Evolutionary conservation across 2,113 vertebrate species (phyloP).

Genomic region (Stegastes partitus): DNA sequence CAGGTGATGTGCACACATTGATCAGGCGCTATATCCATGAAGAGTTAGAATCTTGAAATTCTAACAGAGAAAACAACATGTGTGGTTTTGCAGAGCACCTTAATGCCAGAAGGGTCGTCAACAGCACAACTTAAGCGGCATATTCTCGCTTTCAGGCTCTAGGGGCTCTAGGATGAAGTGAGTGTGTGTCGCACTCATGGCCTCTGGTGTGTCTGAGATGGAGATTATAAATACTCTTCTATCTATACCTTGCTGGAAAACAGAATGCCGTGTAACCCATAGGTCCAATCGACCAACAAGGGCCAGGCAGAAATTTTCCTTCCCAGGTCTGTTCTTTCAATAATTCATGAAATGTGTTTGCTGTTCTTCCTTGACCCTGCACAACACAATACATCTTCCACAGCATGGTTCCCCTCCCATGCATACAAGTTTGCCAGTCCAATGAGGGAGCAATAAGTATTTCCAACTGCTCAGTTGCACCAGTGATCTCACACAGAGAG

Average conservation of each 20-base stretch:
- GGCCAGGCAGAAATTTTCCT: constrained; percentile 43
- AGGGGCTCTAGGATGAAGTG: constrained; percentile 21
- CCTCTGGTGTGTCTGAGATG: constrained; percentile 25
- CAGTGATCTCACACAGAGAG: constrained; percentile 72
- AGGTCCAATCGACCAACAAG: constrained; percentile 49
- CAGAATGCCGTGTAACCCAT: constrained; percentile 47
- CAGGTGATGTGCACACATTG: not conserved
- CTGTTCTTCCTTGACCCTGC: constrained; percentile 73
- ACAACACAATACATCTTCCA: constrained; percentile 68
- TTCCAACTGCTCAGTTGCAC: constrained; percentile 70
- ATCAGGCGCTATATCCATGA: constrained; percentile 14
- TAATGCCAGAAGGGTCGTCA: constrained; percentile 23
- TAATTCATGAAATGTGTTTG: constrained; percentile 77
- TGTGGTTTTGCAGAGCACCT: constrained; percentile 23
- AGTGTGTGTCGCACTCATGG: constrained; percentile 25
- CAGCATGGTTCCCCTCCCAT: constrained; percentile 61
- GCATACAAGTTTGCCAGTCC: constrained; percentile 61
- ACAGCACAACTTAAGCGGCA: constrained; percentile 3
- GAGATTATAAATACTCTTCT: constrained; percentile 35
- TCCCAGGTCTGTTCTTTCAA: constrained; percentile 66
- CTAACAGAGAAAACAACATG: constrained; percentile 23
- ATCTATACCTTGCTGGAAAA: constrained; percentile 41
- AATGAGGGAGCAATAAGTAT: constrained; percentile 61
- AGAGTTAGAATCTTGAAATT: not conserved
- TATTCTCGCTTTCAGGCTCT: constrained; percentile 15